Conservation (phyloP, 2,113 vertebrate species). For the Seriola aureovittata region DNA sequence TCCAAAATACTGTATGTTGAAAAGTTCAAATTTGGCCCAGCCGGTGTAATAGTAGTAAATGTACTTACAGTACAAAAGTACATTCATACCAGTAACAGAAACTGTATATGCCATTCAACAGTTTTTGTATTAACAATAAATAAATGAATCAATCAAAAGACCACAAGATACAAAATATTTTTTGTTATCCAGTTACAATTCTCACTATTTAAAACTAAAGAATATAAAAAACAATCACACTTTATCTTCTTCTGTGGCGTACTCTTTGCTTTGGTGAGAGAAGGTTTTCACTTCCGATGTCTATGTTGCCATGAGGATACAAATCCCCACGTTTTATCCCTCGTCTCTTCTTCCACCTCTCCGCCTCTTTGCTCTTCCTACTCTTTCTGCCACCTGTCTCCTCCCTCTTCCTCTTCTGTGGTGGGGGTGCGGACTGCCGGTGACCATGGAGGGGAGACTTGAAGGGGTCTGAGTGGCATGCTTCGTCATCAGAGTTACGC, state of each 20-base stretch:
- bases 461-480: constrained; percentile 28
- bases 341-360: constrained; percentile 67
- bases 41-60: background rate
- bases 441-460: background rate
- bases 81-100: background rate
- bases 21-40: background rate
- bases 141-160: constrained; percentile 6
- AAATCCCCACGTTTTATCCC: constrained; percentile 63
- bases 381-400: constrained; percentile 42
- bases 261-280: constrained; percentile 69
- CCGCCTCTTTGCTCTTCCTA: constrained; percentile 61
- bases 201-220: background rate
- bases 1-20: background rate
- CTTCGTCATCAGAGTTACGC: constrained; percentile 38
- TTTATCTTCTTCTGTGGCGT: constrained; percentile 60
- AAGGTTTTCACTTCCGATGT: constrained; percentile 49
- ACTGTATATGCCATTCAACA: background rate
- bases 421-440: background rate
- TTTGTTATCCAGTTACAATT: background rate
- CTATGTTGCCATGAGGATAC: constrained; percentile 30
- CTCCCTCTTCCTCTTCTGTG: constrained; percentile 36
- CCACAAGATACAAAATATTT: background rate
- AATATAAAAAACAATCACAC: background rate
- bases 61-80: background rate
- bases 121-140: constrained; percentile 10